phyloP scores from a whole-genome alignment of 2,888 invertebrate genomes.

The Dorcus parallelipipedus region DNA sequence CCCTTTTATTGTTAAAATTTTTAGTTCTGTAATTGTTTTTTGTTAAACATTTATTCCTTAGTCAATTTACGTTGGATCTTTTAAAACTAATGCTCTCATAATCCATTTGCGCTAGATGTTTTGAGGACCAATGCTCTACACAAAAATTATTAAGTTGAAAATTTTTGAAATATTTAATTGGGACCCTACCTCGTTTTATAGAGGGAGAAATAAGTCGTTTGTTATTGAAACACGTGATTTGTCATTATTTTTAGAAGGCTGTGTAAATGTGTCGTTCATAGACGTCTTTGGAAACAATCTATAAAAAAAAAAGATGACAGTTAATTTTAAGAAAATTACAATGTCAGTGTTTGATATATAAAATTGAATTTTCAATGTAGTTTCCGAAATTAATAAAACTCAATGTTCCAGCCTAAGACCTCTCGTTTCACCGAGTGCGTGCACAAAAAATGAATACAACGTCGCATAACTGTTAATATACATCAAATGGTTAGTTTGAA shows the following conservation, averaged over 20 bases:
- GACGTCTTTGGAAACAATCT: not conserved
- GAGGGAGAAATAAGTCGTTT: no score
- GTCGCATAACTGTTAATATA: not conserved
- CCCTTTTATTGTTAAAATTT: no score
- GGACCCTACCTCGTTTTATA: no score
- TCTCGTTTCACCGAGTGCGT: not conserved
- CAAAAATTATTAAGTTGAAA: no score
- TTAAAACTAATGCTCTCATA: no score
- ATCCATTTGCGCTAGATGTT: no score
- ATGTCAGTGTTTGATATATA: conserved; percentile 4
- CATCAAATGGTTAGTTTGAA: not conserved
- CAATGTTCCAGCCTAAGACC: conserved; percentile 12
- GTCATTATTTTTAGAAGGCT: not conserved
- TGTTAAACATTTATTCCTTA: no score
- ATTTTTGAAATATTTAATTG: no score
- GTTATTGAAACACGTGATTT: not conserved
- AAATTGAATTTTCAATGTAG: conserved; percentile 18
- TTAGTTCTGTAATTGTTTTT: no score
- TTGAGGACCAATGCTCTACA: no score
- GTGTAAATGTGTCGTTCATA: not conserved
- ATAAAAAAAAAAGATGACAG: not conserved
- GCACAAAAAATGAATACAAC: not conserved
- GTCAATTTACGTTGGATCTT: no score
- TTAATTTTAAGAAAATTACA: conserved; percentile 1
- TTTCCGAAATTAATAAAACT: conserved; percentile 15